Base-by-base conservation (phyloP, 2,888 invertebrate species). In the Oxyscelio sp. region DNA sequence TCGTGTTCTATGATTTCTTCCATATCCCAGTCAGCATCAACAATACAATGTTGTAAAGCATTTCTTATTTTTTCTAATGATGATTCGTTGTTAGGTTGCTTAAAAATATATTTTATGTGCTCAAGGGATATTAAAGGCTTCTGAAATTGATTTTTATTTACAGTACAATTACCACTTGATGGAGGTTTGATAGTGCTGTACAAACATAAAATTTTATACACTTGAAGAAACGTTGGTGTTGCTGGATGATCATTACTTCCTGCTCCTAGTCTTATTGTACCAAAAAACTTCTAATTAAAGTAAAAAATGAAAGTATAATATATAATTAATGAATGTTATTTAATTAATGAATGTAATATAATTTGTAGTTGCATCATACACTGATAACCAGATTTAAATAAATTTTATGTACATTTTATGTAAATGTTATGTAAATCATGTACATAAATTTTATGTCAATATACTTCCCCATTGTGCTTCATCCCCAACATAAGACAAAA, bases 1-100 rank as follows among this genome's bases (percentile, higher is more conserved):
- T 82, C 82, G 9, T 82, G 75, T 45, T 82, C 75, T n/a, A 59
- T 31, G 5, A 75, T 11, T n/a, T 65, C 31, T 31, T 75, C 74
- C 17, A 82, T 61, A 4, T 68, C 31, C 74, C 74, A 74, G 6
- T 75, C 81, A 13, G 71, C 66, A 34, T 74, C 45, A 9, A 43
- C 22, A 11, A 82, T 43, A 34, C 48, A 48, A 31, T 40, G 21
- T 21, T 66, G 17, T 17, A n/a, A n/a, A n/a, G n/a, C n/a, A n/a
- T n/a, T n/a, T n/a, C n/a, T n/a, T n/a, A n/a, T n/a, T n/a, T n/a
- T n/a, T n/a, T n/a, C n/a, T n/a, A n/a, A n/a, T n/a, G n/a, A n/a
- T n/a, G n/a, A n/a, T n/a, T 45, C 19, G 11, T 48, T 31, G 4
- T 48, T 19, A 0, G 43, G 8, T 27, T 15, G 1, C 19, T 58